These are phyloP conservation scores for Eristalis arbustorum DNA, from an alignment of 2,888 invertebrate genomes.

Conservation along the genomic window DNA sequence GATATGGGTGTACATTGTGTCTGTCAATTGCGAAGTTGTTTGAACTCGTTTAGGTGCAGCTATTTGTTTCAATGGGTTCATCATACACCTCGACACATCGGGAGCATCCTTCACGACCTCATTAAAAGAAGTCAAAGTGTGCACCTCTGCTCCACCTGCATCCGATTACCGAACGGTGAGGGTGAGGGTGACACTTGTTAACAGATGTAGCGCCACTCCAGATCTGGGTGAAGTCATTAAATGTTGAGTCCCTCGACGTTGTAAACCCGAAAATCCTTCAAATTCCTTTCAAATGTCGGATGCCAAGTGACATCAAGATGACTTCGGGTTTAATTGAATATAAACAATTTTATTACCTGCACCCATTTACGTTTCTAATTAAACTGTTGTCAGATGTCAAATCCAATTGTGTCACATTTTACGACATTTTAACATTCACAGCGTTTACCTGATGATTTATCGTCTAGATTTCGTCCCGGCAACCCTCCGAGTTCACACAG, in stretches of 20 bases:
- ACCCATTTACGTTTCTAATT: constrained; percentile 10
- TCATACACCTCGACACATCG: neutral
- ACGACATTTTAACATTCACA: constrained; percentile 10
- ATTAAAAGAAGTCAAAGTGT: neutral
- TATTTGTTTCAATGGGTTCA: too few species aligned
- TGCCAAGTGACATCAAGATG: neutral
- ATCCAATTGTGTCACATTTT: constrained; percentile 2
- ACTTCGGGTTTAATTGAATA: neutral
- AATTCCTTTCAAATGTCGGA: neutral
- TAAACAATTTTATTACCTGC: neutral
- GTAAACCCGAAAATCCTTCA: neutral
- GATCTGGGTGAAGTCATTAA: neutral
- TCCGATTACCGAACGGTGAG: too few species aligned
- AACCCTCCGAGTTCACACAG: constrained; percentile 18
- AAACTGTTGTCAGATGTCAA: constrained; percentile 6
- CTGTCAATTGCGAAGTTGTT: too few species aligned
- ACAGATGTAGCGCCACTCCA: neutral
- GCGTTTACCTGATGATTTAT: constrained; percentile 32
- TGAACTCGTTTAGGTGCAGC: too few species aligned
- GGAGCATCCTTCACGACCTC: neutral
- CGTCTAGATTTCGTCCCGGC: neutral
- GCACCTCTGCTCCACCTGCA: neutral
- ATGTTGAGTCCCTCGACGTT: neutral
- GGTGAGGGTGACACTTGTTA: too few species aligned
- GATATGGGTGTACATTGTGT: too few species aligned